These are phyloP conservation scores for Urocyon cinereoargenteus DNA, from an alignment of 2,797 vertebrate species.

Conservation along the genomic window DNA sequence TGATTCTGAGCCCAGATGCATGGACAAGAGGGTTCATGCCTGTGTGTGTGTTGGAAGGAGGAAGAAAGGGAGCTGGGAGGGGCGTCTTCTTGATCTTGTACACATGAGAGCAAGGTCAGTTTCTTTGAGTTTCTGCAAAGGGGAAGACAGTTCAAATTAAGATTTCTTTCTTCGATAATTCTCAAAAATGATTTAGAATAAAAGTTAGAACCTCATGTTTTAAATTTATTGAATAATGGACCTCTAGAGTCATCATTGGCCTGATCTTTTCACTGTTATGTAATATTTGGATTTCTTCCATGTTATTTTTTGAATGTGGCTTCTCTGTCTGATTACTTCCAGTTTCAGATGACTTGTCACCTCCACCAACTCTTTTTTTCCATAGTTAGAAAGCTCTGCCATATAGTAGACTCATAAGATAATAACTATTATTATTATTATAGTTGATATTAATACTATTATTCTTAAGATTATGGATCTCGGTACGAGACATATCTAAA, in stretches of 20 bases:
- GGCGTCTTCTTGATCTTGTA: constrained; percentile 72
- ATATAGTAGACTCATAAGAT: not conserved
- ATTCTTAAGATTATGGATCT: not conserved
- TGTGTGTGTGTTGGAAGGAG: not conserved
- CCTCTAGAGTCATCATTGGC: not conserved
- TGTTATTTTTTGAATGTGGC: not conserved
- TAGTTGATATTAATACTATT: not conserved
- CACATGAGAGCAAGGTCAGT: constrained; percentile 80
- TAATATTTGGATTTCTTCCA: not conserved
- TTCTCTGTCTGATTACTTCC: not conserved
- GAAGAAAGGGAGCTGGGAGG: not conserved
- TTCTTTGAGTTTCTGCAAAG: constrained; percentile 79
- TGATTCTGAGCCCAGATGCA: constrained; percentile 76
- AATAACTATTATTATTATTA: not conserved
- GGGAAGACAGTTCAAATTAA: constrained; percentile 72
- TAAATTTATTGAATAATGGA: not conserved
- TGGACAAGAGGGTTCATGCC: not conserved
- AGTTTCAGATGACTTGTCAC: not conserved
- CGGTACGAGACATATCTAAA: not conserved
- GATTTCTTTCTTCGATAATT: constrained; percentile 58
- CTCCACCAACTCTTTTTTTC: not conserved
- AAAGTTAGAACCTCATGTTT: not conserved
- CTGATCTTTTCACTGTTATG: not conserved
- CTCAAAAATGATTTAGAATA: constrained; percentile 66
- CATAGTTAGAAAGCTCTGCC: not conserved